Evolutionary conservation across 92 coral and sea anemone species (phyloP).

Genomic region (Palythoa caribaeorum): DNA sequence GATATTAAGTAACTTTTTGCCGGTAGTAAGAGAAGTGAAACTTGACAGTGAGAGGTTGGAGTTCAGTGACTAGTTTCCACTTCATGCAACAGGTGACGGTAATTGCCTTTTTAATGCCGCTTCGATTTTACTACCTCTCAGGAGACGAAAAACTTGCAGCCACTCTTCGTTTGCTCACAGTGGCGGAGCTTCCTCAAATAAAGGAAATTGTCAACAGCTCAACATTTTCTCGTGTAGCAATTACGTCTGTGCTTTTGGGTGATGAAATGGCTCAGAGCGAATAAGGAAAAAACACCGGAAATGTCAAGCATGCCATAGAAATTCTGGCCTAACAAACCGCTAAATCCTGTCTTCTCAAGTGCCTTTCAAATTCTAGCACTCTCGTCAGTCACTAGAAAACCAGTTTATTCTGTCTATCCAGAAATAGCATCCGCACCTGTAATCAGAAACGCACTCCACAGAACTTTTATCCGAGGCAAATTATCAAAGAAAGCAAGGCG

Average conservation of each 20-base stretch:
- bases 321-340: constrained; percentile 36
- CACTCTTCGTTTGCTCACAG: no score
- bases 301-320: constrained; percentile 29
- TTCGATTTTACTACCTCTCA: no score
- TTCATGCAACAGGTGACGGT: no score
- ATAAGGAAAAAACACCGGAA: neutral
- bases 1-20: no score
- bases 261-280: neutral
- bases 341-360: constrained; percentile 36
- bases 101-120: no score
- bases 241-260: constrained; percentile 10
- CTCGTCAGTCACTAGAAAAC: constrained; percentile 54
- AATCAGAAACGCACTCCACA: constrained; percentile 14
- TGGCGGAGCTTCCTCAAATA: no score
- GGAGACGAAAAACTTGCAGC: no score
- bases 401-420: constrained; percentile 61
- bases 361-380: constrained; percentile 53
- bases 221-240: neutral
- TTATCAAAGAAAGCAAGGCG: neutral
- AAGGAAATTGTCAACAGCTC: no score
- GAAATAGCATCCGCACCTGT: neutral
- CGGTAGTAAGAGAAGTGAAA: no score
- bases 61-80: no score
- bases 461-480: constrained; percentile 20
- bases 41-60: no score